These are phyloP conservation scores for Trichonephila inaurata DNA, from an alignment of 1,140 invertebrate species.

Conservation along the genomic window DNA sequence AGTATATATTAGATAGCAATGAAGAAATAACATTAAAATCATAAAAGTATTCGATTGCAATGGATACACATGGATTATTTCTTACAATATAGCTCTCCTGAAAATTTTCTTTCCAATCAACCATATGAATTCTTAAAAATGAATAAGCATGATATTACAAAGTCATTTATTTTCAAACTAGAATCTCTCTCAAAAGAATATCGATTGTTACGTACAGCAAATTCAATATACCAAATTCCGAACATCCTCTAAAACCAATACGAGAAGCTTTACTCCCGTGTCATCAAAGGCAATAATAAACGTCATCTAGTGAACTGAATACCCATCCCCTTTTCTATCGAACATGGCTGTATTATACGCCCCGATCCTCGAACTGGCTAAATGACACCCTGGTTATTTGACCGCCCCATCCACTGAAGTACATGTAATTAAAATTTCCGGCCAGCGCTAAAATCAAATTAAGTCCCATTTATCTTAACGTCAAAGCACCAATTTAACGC, in stretches of 20 bases:
- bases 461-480: constrained; percentile 67
- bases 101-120: too few relatives aligned
- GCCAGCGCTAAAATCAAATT: constrained; percentile 68
- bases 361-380: constrained; percentile 14
- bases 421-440: constrained; percentile 72
- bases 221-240: background rate
- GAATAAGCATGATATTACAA: too few relatives aligned
- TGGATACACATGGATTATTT: too few relatives aligned
- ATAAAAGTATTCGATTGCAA: too few relatives aligned
- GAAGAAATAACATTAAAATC: too few relatives aligned
- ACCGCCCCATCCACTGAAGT: constrained; percentile 60
- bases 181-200: too few relatives aligned
- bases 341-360: constrained; percentile 28
- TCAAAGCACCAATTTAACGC: constrained; percentile 65
- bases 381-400: constrained; percentile 64
- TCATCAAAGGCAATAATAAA: constrained; percentile 38
- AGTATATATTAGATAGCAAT: too few relatives aligned
- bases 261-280: background rate
- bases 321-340: background rate
- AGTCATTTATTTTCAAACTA: too few relatives aligned
- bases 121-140: too few relatives aligned
- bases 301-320: constrained; percentile 16
- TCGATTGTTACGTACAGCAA: too few relatives aligned
- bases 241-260: background rate
- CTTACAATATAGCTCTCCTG: too few relatives aligned